These are phyloP conservation scores for Phania funesta DNA, from an alignment of 2,888 invertebrate genomes.

Conservation along the genomic window DNA sequence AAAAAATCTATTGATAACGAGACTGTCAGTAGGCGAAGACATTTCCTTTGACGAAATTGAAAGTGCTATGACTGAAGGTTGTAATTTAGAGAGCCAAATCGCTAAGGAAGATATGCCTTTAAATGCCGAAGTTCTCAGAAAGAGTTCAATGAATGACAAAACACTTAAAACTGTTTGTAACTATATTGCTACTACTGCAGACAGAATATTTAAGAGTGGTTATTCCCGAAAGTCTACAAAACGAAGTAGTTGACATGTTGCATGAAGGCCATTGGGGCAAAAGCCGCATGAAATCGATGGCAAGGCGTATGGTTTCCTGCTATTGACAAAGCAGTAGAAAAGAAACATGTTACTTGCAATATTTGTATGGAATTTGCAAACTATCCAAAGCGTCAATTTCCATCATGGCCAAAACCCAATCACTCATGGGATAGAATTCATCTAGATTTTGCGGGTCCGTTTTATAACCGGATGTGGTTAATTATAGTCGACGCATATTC, in stretches of 20 bases:
- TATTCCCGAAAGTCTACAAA: constrained; percentile 18
- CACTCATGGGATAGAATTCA: constrained; percentile 25
- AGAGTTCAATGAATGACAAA: too few species aligned
- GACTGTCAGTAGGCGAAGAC: constrained; percentile 62
- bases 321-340: too few species aligned
- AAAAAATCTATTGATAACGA: constrained; percentile 47
- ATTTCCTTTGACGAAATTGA: constrained; percentile 48
- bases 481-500: constrained; percentile 29
- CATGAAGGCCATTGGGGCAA: constrained; percentile 64
- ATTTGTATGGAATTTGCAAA: not conserved
- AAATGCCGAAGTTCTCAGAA: too few species aligned
- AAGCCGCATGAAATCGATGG: constrained; percentile 5
- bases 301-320: not conserved
- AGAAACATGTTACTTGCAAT: not conserved
- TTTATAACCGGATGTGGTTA: constrained; percentile 35
- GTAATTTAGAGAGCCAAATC: too few species aligned
- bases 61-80: too few species aligned
- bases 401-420: not conserved
- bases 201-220: constrained; percentile 56
- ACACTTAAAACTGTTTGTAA: constrained; percentile 7
- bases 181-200: constrained; percentile 48
- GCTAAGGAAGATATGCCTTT: too few species aligned
- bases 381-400: not conserved
- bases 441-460: constrained; percentile 20
- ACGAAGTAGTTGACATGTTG: constrained; percentile 36